phyloP scores from a whole-genome alignment of 2,888 invertebrate genomes.

The Cotesia congregata region DNA sequence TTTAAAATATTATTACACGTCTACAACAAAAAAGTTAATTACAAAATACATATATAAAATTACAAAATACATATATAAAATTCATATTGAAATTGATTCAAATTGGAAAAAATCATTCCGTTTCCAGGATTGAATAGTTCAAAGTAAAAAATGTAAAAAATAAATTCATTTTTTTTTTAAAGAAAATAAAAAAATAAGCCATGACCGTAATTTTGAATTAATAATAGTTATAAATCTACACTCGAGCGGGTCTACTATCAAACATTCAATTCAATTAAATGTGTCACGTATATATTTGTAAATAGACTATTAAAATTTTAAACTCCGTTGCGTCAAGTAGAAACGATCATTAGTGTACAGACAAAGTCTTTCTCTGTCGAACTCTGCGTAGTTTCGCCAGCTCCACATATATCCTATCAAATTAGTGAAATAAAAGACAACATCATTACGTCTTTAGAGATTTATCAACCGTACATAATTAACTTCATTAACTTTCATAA shows the following conservation, averaged over 20 bases:
- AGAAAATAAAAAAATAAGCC: not conserved
- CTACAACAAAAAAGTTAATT: no score
- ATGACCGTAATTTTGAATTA: not conserved
- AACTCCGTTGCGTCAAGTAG: constrained; percentile 12
- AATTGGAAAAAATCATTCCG: not conserved
- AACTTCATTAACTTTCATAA: not conserved
- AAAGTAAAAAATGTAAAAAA: not conserved
- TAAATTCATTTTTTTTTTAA: constrained; percentile 4
- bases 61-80: no score
- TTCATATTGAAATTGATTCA: constrained; percentile 9
- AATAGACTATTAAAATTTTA: constrained; percentile 1
- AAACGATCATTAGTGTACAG: constrained; percentile 6
- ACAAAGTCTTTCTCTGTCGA: not conserved
- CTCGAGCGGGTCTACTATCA: not conserved
- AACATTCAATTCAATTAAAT: not conserved
- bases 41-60: no score
- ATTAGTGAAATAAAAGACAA: not conserved
- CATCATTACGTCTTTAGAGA: not conserved
- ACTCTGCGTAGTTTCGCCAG: no score
- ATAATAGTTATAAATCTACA: not conserved
- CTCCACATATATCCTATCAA: not conserved
- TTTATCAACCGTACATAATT: not conserved
- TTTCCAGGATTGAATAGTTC: not conserved
- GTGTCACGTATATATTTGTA: not conserved
- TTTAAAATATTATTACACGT: no score